Evolutionary conservation across 2,888 invertebrate species (phyloP), one percentile per base, ranked within the genome.

Genomic region (Oscheius myriophilus): DNA sequence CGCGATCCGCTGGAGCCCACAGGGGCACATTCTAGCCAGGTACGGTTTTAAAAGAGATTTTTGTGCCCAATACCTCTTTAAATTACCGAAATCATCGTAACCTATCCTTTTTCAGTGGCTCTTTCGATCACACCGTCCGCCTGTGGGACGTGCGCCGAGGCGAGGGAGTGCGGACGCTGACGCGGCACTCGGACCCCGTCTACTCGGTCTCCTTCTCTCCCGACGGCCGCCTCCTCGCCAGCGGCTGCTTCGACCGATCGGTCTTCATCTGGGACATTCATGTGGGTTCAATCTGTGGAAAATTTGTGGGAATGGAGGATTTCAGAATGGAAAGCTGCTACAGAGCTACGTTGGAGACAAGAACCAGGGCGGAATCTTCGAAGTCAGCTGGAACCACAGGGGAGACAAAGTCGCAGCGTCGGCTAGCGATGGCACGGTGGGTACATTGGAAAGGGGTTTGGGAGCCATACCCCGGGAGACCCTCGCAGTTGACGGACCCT

Each of bases 1-100:
- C 87, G 98, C 97, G 14, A 98, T 98, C 73, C 96, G 97, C 88
- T 98, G 98, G 97, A 95, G 95, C 71, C 97, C 97, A 0, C 94
- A 95, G 91, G 95, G 94, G 88, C 90, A 96, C 66, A 94, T 96
- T 66, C 89, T 98, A 82, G 97, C 97, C 42, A 90, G 90, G 90
- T 90, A 80, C 67, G 71, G 33, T 33, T 33, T 33, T 3, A 9
- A 33, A 33, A 33, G 33, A 3, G 3, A 6, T 33, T n/a, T n/a
- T n/a, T n/a, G n/a, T n/a, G n/a, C n/a, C n/a, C n/a, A n/a, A n/a
- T n/a, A n/a, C n/a, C n/a, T n/a, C n/a, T n/a, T n/a, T n/a, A n/a
- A n/a, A n/a, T n/a, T n/a, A n/a, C n/a, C n/a, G 3, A 23, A 41
- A 7, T 66, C 45, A 3, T 16, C 53, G 7, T 23, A 12, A 14